phyloP scores from a whole-genome alignment of 2,113 vertebrate species.

The Ictalurus punctatus region DNA sequence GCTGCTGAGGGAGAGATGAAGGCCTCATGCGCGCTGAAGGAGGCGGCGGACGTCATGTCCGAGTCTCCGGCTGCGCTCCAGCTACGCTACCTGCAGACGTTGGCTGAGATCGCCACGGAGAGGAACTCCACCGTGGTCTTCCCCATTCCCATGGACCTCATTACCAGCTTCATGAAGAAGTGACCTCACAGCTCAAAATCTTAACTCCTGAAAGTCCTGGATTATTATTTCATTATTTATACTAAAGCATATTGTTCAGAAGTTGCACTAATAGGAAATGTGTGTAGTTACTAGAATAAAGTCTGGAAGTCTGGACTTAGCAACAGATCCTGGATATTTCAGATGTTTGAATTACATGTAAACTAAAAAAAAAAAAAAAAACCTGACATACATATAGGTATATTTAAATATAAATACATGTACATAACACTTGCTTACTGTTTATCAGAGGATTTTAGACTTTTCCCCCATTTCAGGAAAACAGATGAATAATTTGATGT shows the following conservation, averaged over 20 bases:
- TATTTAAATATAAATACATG: not conserved
- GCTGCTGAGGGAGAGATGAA: conserved; percentile 58
- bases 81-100: conserved; percentile 62
- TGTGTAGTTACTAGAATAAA: not conserved
- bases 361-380: not conserved
- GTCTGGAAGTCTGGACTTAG: not conserved
- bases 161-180: conserved; percentile 17
- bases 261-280: not conserved
- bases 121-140: conserved; percentile 47
- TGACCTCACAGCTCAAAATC: not conserved
- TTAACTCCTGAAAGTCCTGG: not conserved
- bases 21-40: conserved; percentile 52
- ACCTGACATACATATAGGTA: not conserved
- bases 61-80: conserved; percentile 56
- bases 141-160: conserved; percentile 49
- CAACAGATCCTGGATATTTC: not conserved
- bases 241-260: not conserved
- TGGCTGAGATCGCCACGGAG: conserved; percentile 55
- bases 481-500: not conserved
- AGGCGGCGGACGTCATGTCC: conserved; percentile 44
- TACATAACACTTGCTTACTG: not conserved
- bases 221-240: not conserved
- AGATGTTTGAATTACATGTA: not conserved
- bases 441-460: not conserved
- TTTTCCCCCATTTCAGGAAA: not conserved